Conservation (phyloP, 2,888 invertebrate genomes). For the Steinernema carpocapsae region DNA sequence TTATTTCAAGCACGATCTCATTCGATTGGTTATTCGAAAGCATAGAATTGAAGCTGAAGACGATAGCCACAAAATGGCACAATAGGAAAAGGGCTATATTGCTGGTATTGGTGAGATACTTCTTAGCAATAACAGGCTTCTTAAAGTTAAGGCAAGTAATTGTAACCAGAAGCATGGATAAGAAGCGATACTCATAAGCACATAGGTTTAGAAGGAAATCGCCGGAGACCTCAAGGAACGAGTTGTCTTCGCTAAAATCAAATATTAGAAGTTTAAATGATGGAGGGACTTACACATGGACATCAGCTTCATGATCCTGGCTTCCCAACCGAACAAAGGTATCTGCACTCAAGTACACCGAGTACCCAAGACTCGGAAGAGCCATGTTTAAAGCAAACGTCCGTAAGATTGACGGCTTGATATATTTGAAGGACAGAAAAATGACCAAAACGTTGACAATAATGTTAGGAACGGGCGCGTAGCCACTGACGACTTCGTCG, state of each 20-base stretch:
- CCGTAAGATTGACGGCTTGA: neutral
- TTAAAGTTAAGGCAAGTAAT: neutral
- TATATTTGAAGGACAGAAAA: neutral
- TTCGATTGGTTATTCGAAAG: neutral
- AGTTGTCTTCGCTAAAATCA: too few species aligned
- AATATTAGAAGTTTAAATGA: too few species aligned
- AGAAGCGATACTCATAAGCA: conserved; percentile 3
- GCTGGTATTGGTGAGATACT: neutral
- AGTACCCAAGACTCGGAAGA: conserved; percentile 5
- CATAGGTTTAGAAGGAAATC: neutral
- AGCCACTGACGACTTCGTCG: too few species aligned
- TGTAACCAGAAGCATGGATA: neutral
- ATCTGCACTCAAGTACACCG: neutral
- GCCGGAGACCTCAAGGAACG: neutral
- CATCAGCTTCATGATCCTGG: too few species aligned
- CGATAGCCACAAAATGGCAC: neutral
- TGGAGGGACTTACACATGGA: too few species aligned
- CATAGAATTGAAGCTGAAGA: neutral
- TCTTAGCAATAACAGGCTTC: neutral
- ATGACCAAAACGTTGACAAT: neutral
- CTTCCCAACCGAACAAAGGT: too few species aligned
- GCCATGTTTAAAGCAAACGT: conserved; percentile 1
- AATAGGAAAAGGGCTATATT: neutral
- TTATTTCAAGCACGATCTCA: neutral
- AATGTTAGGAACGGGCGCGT: neutral